phyloP scores from a whole-genome alignment of 64 coral and sea anemone genomes.

The Dendronephthya gigantea region DNA sequence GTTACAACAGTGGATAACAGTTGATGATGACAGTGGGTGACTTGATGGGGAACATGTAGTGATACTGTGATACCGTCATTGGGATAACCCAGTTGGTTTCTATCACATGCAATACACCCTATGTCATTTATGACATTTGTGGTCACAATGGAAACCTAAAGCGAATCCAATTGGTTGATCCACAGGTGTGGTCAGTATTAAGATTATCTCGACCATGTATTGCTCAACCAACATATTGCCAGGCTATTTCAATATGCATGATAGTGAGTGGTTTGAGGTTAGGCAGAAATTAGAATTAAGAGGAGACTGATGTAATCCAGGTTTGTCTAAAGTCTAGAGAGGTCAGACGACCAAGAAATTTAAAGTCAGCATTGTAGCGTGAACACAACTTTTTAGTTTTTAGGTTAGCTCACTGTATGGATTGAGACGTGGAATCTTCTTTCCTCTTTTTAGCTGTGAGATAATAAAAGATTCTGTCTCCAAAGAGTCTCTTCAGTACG shows the following conservation, averaged over 20 bases:
- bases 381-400: no score
- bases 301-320: no score
- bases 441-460: constrained; percentile 65
- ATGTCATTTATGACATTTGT: neutral
- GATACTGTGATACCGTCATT: neutral
- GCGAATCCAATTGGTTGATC: neutral
- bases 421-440: neutral
- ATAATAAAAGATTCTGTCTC: constrained; percentile 69
- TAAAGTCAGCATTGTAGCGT: no score
- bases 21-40: no score
- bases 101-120: neutral
- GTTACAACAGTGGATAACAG: no score
- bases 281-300: no score
- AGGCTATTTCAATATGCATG: no score
- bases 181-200: constrained; percentile 1
- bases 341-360: no score
- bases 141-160: neutral
- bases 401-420: no score
- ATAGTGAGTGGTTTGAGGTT: no score
- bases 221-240: constrained; percentile 5
- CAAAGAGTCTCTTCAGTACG: constrained; percentile 89
- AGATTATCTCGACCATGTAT: neutral
- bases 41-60: no score
- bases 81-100: neutral
- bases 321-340: neutral